phyloP scores from a whole-genome alignment of 2,113 vertebrate species.

The Hystrix brachyura region DNA sequence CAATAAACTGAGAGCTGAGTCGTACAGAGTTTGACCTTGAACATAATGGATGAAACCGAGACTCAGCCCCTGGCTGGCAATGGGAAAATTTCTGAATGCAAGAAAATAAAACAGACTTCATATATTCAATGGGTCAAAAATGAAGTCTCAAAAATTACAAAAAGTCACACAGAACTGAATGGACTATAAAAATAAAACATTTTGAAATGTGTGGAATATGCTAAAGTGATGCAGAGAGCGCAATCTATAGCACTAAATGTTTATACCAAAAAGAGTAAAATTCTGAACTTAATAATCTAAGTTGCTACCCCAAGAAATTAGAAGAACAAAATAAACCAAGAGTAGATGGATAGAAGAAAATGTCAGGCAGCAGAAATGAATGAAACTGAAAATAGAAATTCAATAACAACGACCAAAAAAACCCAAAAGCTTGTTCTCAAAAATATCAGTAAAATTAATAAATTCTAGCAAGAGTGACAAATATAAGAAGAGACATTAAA shows the following conservation, averaged over 20 bases:
- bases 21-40: neutral
- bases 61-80: neutral
- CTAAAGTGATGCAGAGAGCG: no score
- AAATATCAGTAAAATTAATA: neutral
- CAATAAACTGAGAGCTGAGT: neutral
- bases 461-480: neutral
- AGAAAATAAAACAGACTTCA: neutral
- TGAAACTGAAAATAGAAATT: neutral
- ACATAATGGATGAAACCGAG: neutral
- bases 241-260: no score
- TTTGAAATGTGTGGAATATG: neutral
- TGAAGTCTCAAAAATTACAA: neutral
- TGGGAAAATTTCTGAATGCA: neutral
- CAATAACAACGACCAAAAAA: neutral
- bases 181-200: neutral
- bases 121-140: neutral
- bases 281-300: neutral
- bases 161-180: neutral
- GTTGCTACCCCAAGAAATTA: neutral
- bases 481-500: neutral
- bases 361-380: neutral
- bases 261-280: neutral
- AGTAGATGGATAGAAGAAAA: neutral
- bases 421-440: neutral
- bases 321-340: neutral